Conservation (phyloP, 1,140 invertebrate species). For the Anastatus disparis region DNA sequence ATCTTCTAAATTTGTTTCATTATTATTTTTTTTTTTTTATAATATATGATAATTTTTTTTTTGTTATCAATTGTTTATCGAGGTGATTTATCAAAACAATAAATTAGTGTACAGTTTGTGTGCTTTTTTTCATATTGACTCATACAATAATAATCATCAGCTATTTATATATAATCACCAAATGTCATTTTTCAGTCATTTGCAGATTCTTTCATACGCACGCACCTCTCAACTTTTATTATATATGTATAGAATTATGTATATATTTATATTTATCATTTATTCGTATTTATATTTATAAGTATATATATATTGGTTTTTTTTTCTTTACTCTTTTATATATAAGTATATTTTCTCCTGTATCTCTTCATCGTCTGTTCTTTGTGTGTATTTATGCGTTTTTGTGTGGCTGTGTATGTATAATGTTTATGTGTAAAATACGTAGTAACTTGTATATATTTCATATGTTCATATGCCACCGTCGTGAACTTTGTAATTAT, state of each 20-base stretch:
- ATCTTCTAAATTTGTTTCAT: slow-evolving; percentile 44
- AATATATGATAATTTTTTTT: slow-evolving; percentile 25
- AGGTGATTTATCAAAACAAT: slow-evolving; percentile 48
- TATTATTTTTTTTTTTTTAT: slow-evolving; percentile 48
- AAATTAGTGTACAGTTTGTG: slow-evolving; percentile 36
- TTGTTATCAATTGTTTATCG: slow-evolving; percentile 23
- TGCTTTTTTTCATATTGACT: slow-evolving; percentile 57
- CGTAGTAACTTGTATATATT: too few species aligned
- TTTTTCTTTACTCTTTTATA: too few species aligned
- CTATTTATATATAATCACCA: slow-evolving; percentile 48
- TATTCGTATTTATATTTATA: slow-evolving; percentile 32
- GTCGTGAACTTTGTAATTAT: too few species aligned
- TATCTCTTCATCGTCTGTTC: slow-evolving; percentile 47
- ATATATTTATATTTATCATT: slow-evolving; percentile 41
- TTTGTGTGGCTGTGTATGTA: slow-evolving; percentile 42
- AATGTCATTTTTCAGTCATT: slow-evolving; percentile 39
- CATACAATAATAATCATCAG: slow-evolving; percentile 47
- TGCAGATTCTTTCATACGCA: slow-evolving; percentile 5
- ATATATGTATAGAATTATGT: slow-evolving; percentile 48
- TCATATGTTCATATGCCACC: too few species aligned
- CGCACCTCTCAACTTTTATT: slow-evolving; percentile 37
- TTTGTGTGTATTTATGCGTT: slow-evolving; percentile 44
- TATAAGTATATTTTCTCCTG: slow-evolving; percentile 50
- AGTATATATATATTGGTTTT: slow-evolving; percentile 40
- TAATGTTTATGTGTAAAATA: too few species aligned